A percentile compares a stretch with the other conserved stretches of the same genome.
These are phyloP conservation scores for Ictalurus furcatus DNA, from an alignment of 2,113 vertebrate genomes.

Conservation along the genomic window DNA sequence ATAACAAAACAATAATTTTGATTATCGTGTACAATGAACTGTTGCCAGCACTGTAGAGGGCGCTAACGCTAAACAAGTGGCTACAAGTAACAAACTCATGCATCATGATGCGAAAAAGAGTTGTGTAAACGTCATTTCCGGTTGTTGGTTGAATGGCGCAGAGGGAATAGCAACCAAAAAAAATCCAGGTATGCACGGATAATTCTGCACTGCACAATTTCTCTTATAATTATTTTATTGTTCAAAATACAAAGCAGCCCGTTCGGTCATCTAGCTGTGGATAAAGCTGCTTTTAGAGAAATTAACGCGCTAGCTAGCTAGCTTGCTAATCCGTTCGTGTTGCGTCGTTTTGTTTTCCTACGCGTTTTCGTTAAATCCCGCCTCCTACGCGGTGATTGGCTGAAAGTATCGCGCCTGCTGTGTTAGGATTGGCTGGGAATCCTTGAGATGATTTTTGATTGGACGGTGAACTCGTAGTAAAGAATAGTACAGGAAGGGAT, in stretches of 20 bases:
- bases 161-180: slow-evolving; percentile 33
- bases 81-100: neutral
- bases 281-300: neutral
- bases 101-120: neutral
- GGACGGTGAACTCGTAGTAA: neutral
- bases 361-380: neutral
- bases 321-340: neutral
- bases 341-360: neutral
- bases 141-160: slow-evolving; percentile 47
- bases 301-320: neutral
- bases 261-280: neutral
- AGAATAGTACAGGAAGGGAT: neutral
- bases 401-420: neutral
- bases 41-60: neutral
- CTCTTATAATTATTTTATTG: neutral
- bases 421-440: neutral
- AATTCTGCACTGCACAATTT: neutral
- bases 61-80: neutral
- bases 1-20: neutral
- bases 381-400: slow-evolving; percentile 19
- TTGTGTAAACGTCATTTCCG: slow-evolving; percentile 25
- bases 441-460: neutral
- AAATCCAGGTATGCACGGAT: slow-evolving; percentile 13
- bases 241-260: too few species aligned
- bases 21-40: neutral